phyloP scores from a whole-genome alignment of 2,113 vertebrate species.

The Sceloporus tristichus region DNA sequence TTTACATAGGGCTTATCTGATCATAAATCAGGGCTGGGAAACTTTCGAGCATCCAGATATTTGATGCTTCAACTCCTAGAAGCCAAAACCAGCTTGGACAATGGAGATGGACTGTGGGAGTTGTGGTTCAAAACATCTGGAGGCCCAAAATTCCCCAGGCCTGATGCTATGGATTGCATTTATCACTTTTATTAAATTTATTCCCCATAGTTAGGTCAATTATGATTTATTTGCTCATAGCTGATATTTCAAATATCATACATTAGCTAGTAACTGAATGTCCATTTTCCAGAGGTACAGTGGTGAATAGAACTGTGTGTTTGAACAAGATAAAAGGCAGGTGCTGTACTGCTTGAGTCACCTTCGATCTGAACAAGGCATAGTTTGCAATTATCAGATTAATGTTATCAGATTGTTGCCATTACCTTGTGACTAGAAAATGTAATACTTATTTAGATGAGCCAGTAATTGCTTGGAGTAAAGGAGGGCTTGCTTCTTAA shows the following conservation, averaged over 20 bases:
- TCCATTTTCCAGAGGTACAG: constrained; percentile 22
- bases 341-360: constrained; percentile 25
- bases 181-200: neutral
- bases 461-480: neutral
- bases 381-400: neutral
- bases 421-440: neutral
- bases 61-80: neutral
- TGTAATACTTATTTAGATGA: neutral
- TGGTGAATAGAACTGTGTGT: constrained; percentile 39
- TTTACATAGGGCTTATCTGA: no score
- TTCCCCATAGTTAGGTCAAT: neutral
- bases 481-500: neutral
- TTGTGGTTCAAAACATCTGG: neutral
- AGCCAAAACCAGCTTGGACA: neutral
- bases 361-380: constrained; percentile 19
- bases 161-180: neutral
- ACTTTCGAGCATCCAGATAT: no score
- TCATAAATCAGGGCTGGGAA: no score
- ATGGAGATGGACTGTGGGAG: neutral
- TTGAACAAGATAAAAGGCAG: constrained; percentile 62
- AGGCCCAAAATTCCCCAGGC: no score
- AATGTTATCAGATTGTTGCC: neutral
- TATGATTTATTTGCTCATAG: constrained; percentile 1
- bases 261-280: neutral
- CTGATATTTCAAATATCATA: no score